Evolutionary conservation across 30 jellyfish, hydroid and myxozoan genomes (phyloP).

Genomic region (Catostylus mosaicus): DNA sequence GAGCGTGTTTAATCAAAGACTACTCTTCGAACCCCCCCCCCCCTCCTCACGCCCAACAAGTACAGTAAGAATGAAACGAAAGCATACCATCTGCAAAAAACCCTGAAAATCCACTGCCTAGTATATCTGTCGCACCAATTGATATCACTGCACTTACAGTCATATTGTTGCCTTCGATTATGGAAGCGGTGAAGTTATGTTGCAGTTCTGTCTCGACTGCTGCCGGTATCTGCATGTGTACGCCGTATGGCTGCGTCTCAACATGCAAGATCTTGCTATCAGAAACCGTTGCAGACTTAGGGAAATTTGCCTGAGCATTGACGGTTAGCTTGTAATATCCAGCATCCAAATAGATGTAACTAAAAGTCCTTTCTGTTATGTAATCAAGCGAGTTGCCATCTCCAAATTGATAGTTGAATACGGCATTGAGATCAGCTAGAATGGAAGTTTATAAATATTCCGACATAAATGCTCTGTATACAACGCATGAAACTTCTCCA

Average conservation of each 20-base stretch:
- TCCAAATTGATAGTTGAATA: slow-evolving; percentile 24
- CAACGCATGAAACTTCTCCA: too few relatives aligned
- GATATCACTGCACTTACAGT: slow-evolving; percentile 7
- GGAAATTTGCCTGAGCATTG: neutral
- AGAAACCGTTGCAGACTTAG: neutral
- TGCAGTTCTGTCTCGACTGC: slow-evolving; percentile 11
- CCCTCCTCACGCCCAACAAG: too few relatives aligned
- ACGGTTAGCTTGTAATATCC: slow-evolving; percentile 47
- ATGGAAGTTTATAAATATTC: neutral
- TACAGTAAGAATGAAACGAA: too few relatives aligned
- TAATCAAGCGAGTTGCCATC: slow-evolving; percentile 25
- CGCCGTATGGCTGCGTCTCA: slow-evolving; percentile 32
- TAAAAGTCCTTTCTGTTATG: neutral
- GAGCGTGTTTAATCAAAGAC: too few relatives aligned
- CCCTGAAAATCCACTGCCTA: neutral
- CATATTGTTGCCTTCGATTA: slow-evolving; percentile 54
- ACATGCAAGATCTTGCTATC: slow-evolving; percentile 42
- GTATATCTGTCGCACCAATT: slow-evolving; percentile 18
- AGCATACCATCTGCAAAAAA: slow-evolving; percentile 1
- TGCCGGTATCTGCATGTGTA: slow-evolving; percentile 1
- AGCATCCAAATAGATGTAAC: slow-evolving; percentile 27
- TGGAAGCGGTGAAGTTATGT: slow-evolving; percentile 3
- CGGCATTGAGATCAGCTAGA: slow-evolving; percentile 4
- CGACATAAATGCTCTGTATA: too few relatives aligned
- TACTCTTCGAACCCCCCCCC: too few relatives aligned